Percentiles rank a stretch among this genome's conserved stretches.
Conservation (phyloP, 2,797 vertebrate genomes). For the Gorsachius magnificus region DNA sequence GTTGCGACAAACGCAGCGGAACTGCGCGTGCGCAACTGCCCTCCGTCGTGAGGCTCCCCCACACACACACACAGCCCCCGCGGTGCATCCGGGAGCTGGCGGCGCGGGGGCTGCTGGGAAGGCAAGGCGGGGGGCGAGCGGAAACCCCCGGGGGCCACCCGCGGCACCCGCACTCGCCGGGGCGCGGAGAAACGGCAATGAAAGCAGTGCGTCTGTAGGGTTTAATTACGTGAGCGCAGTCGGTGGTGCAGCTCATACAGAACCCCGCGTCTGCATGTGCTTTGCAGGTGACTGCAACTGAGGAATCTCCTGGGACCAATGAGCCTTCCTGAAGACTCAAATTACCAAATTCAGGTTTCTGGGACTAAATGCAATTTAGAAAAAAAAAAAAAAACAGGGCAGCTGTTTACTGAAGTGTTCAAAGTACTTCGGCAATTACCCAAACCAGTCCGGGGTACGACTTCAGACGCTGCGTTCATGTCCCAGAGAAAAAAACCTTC, state of each 20-base stretch:
- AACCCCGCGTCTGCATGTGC: no score
- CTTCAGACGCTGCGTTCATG: no score
- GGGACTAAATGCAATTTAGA: background rate
- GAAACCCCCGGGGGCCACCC: no score
- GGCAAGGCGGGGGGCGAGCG: background rate
- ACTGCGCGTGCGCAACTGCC: background rate
- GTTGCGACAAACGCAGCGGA: background rate
- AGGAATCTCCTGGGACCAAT: fast-evolving
- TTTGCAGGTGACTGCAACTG: background rate
- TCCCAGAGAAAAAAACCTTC: background rate
- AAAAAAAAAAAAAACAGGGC: fast-evolving
- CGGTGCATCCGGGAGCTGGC: background rate
- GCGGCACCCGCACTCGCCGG: no score
- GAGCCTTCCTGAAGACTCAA: background rate
- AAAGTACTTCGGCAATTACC: background rate
- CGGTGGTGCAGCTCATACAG: no score
- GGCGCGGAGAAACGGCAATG: no score
- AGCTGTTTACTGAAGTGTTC: background rate
- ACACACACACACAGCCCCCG: fast-evolving
- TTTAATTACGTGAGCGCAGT: background rate
- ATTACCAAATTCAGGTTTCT: background rate
- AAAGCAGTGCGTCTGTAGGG: no score
- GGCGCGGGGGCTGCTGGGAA: background rate
- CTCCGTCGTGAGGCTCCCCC: fast-evolving
- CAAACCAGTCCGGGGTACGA: background rate